These are phyloP conservation scores for Urocyon cinereoargenteus DNA, from an alignment of 2,797 vertebrate species.

Conservation along the genomic window DNA sequence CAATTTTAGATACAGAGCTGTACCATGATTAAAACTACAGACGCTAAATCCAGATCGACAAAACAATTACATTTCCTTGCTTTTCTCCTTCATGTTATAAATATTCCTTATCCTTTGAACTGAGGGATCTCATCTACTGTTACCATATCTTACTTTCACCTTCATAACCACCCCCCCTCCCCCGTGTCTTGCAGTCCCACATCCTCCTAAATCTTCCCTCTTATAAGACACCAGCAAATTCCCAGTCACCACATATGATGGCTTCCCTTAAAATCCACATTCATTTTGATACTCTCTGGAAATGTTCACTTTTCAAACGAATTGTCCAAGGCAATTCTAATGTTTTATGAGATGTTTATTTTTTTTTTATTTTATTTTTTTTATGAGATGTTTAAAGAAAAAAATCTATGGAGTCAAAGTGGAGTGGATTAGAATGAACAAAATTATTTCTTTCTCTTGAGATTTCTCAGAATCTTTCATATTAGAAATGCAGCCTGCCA, in stretches of 20 bases:
- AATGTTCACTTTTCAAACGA: background rate
- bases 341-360: background rate
- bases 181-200: background rate
- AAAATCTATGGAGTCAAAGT: background rate
- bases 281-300: background rate
- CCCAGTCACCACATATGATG: background rate
- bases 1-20: background rate
- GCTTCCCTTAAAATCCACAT: background rate
- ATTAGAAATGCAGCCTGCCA: background rate
- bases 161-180: background rate
- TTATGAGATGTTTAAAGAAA: background rate
- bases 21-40: background rate
- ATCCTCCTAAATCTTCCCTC: background rate
- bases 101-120: background rate
- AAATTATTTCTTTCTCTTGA: background rate
- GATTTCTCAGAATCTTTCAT: background rate
- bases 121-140: background rate
- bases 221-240: background rate
- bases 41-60: background rate
- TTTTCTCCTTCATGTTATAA: background rate
- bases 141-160: background rate
- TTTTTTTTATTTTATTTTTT: too few species aligned
- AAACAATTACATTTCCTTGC: background rate
- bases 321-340: background rate
- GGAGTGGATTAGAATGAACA: background rate